Conservation (phyloP, 2,113 vertebrate genomes). For the Terrapene triunguis region DNA sequence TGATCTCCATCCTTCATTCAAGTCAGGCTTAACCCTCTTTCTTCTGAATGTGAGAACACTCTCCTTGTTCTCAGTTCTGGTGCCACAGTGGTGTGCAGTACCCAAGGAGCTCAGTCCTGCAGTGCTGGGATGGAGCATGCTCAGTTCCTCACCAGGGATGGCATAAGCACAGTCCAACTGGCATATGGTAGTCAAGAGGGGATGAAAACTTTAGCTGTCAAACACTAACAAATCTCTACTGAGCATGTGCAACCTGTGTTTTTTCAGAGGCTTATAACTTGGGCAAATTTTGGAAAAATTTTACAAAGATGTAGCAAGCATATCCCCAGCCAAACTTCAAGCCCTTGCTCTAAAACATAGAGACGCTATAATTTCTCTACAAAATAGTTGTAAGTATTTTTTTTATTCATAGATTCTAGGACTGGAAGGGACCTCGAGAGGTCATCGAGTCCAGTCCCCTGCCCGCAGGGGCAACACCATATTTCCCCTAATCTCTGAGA, state of each 20-base stretch:
- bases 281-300: neutral
- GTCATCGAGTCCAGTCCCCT: too few species aligned
- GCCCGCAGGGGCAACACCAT: neutral
- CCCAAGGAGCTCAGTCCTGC: neutral
- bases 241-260: neutral
- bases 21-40: neutral
- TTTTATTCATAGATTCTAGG: too few species aligned
- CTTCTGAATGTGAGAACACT: too few species aligned
- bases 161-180: neutral
- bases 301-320: neutral
- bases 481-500: neutral
- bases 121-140: neutral
- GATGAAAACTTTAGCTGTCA: neutral
- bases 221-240: neutral
- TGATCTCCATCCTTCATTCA: neutral
- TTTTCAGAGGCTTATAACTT: neutral
- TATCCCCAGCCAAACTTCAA: neutral
- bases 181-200: neutral
- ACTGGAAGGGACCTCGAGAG: too few species aligned
- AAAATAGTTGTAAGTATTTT: neutral
- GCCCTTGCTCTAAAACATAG: neutral
- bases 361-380: neutral
- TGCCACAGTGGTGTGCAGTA: neutral
- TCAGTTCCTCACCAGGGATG: neutral
- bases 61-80: neutral